Base-by-base conservation (phyloP, 2,113 vertebrate genomes). In the Myanophis thanlyinensis region DNA sequence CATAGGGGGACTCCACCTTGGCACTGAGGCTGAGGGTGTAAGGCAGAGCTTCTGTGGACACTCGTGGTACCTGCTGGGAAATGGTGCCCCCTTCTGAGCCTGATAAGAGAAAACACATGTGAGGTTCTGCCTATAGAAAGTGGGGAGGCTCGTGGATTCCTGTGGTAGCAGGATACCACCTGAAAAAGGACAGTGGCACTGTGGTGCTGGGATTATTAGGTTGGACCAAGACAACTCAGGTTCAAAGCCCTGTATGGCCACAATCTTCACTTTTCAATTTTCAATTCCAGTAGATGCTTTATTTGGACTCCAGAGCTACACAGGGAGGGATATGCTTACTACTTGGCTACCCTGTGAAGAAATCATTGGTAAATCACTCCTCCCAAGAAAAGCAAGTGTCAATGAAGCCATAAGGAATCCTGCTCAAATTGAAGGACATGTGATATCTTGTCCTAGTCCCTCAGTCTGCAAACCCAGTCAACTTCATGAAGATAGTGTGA, bases 11-110 rank as follows among this genome's bases (percentile, higher is more conserved):
- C 86, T 87, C 97, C 94, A 98, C 87, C 46, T 94, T 95, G 87
- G 95, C 96, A 4, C 30, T 95, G 91, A 98, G 93, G 90, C 95
- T 96, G 94, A 98, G 96, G 46, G 96, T 97, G 95, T 98, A 98
- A 15, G 98, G 97, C 40, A 97, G 94, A 54, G 94, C 86, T 80
- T 97, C 95, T 90, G 94, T 85, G 23, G 97, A 91, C 2, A 96
- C 86, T 0, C 54, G 0, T 0, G 56, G 25, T 59, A 59, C 27
- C 25, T 59, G 8, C 56, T 59, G 56, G 56, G 25, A 95, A 18
- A 91, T 89, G 3, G 44, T 91, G 53, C 47, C 56, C 10, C 1
- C 30, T 3, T 94, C 4, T 0, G 23, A 20, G 1, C 84, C 97
- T 97, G 59, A 0, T 44, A 86, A 92, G 80, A 49, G 15, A 40